Evolutionary conservation across 2,888 invertebrate species (phyloP).

Genomic region (Drosophila flavopinicola): DNA sequence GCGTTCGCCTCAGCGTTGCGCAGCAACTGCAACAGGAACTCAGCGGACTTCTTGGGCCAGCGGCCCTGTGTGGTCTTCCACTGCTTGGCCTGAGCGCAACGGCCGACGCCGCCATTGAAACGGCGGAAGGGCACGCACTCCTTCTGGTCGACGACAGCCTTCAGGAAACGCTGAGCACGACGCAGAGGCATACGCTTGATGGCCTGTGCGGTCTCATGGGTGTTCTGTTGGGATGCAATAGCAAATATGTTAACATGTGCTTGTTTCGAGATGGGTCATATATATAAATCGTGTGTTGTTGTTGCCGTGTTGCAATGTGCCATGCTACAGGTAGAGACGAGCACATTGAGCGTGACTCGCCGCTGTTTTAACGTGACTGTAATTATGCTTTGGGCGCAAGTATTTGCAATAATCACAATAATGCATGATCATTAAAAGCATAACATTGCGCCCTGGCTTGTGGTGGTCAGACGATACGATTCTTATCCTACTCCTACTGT

Average conservation of each 20-base stretch:
- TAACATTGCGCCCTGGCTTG: no score
- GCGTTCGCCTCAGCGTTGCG: slow-evolving; percentile 99
- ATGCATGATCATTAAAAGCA: no score
- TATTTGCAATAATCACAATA: slow-evolving; percentile 24
- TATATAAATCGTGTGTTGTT: no score
- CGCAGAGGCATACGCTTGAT: slow-evolving; percentile 97
- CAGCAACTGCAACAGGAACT: slow-evolving; percentile 96
- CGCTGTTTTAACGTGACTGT: slow-evolving; percentile 71
- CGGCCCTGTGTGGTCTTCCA: slow-evolving; percentile 98
- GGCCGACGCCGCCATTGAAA: slow-evolving; percentile 98
- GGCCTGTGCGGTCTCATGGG: slow-evolving; percentile 98
- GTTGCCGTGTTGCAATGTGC: slow-evolving; percentile 29
- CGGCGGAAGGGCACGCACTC: slow-evolving; percentile 99
- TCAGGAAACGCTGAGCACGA: slow-evolving; percentile 96
- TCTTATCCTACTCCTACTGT: no score
- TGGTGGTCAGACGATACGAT: no score
- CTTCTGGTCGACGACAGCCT: slow-evolving; percentile 97
- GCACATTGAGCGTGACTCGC: slow-evolving; percentile 49
- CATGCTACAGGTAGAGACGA: slow-evolving; percentile 75
- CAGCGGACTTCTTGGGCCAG: slow-evolving; percentile 99
- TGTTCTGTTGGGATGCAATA: slow-evolving; percentile 89
- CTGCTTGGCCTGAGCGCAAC: slow-evolving; percentile 98
- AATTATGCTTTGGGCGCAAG: slow-evolving; percentile 50
- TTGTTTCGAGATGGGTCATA: neutral
- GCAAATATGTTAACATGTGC: neutral